Evolutionary conservation across 2,797 vertebrate genomes (phyloP).

Genomic region (Gallinago nigripennis): DNA sequence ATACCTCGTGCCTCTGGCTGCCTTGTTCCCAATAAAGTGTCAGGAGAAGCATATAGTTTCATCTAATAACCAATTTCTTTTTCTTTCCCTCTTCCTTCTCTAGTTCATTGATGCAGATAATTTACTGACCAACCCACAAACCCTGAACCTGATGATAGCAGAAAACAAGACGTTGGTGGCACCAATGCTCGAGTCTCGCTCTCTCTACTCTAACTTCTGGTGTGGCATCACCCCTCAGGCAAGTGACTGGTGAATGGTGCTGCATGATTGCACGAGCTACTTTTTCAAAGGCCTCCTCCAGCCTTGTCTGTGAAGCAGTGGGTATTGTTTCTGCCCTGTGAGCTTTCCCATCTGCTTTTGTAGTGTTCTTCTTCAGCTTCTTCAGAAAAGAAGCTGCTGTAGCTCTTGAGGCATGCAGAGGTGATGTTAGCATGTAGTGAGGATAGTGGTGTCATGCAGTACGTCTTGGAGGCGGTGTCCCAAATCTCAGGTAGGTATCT

Average conservation of each 20-base stretch:
- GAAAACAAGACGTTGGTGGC: conserved; percentile 93
- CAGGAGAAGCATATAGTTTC: neutral
- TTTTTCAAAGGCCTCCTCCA: neutral
- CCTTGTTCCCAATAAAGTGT: neutral
- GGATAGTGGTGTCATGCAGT: neutral
- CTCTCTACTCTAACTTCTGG: conserved; percentile 98
- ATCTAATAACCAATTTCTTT: neutral
- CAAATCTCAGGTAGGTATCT: neutral
- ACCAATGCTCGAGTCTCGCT: conserved; percentile 94
- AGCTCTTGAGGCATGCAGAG: neutral
- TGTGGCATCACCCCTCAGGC: conserved; percentile 97
- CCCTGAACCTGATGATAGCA: conserved; percentile 89
- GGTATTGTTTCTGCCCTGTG: neutral
- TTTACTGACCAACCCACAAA: conserved; percentile 90
- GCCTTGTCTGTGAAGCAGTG: neutral
- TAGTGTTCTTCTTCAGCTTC: neutral
- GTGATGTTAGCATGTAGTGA: neutral
- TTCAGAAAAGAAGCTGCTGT: neutral
- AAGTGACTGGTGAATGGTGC: neutral
- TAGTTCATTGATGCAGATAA: conserved; percentile 95
- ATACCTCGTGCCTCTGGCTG: neutral
- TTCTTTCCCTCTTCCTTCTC: neutral
- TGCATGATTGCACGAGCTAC: neutral
- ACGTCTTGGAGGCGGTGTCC: neutral
- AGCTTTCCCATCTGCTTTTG: neutral